Evolutionary conservation across 2,113 vertebrate genomes (phyloP).

Genomic region (Azemiops feae): DNA sequence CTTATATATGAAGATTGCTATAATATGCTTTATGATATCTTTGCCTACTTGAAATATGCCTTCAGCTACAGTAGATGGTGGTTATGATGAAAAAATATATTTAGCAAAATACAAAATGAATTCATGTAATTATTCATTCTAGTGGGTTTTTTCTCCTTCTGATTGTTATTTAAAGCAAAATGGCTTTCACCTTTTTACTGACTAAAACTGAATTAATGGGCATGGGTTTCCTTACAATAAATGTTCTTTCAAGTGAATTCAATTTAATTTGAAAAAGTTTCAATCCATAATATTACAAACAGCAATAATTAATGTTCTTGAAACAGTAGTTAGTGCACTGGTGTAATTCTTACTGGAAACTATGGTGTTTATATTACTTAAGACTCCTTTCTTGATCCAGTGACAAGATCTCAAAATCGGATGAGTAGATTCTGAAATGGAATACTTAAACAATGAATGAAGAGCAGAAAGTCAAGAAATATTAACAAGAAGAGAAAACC

Average conservation of each 20-base stretch:
- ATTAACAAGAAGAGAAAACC: slow-evolving; percentile 54
- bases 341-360: slow-evolving; percentile 37
- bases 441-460: slow-evolving; percentile 61
- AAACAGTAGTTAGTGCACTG: slow-evolving; percentile 37
- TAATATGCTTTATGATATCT: slow-evolving; percentile 31
- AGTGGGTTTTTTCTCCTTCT: background rate
- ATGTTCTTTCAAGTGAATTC: slow-evolving; percentile 40
- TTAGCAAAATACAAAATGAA: slow-evolving; percentile 48
- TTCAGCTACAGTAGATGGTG: slow-evolving; percentile 24
- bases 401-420: slow-evolving; percentile 54
- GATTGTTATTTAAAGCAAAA: slow-evolving; percentile 54
- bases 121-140: slow-evolving; percentile 48
- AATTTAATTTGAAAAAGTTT: slow-evolving; percentile 51
- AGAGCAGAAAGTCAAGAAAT: slow-evolving; percentile 39
- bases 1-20: slow-evolving; percentile 26
- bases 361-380: background rate
- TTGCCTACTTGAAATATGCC: slow-evolving; percentile 42
- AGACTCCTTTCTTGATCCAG: slow-evolving; percentile 51
- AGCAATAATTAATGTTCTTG: slow-evolving; percentile 25
- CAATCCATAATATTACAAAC: slow-evolving; percentile 35
- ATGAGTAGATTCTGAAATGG: slow-evolving; percentile 47
- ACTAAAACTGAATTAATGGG: slow-evolving; percentile 39
- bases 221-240: slow-evolving; percentile 42
- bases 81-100: slow-evolving; percentile 26
- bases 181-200: background rate